Evolutionary conservation across 2,888 invertebrate genomes (phyloP), one percentile per base, ranked within the genome.

Genomic region (Thera britannica): DNA sequence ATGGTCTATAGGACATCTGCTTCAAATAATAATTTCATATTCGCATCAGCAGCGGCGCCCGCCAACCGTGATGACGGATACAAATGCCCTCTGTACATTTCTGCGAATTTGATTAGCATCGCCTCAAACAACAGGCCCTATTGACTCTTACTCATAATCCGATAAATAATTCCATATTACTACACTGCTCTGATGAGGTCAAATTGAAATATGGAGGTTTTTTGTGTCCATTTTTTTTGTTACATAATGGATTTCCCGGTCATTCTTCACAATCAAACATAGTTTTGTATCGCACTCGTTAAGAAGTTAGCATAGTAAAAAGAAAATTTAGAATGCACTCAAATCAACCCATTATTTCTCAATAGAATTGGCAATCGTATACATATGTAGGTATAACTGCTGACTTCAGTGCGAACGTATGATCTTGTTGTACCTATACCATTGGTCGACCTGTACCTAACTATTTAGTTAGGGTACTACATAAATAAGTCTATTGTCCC

Each of bases 1-100:
- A 71, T 67, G 58, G 77, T 76, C 72, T 52, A 69, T 68, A 72
- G 78, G 74, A 83, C 93, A 93, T 90, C 81, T 93, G 93, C 82
- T 88, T 86, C 81, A 77, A 80, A 91, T 93, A 88, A 90, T 93
- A 93, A 84, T 90, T 91, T 88, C 87, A 91, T 91, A 90, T 88
- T 85, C 79, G 82, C 82, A 75, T 77, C 78, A 80, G 77, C 77
- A 61, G 67, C 78, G 84, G 64, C 77, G 85, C 79, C 74, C 86
- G 79, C 77, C 83, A 88, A 85, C 89, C 89, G 88, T 85, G 80
- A 83, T 83, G 78, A 75, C 75, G 70, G 72, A 78, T 86, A 92
- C 89, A 92, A 89, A 83, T 86, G 80, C 80, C 74, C 90, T 85
- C 88, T 92, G 90, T 93, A 82, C 83, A 79, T 70, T 93, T 93